These are phyloP conservation scores for Hippocampus comes DNA, from an alignment of 2,113 vertebrate species.

Conservation along the genomic window DNA sequence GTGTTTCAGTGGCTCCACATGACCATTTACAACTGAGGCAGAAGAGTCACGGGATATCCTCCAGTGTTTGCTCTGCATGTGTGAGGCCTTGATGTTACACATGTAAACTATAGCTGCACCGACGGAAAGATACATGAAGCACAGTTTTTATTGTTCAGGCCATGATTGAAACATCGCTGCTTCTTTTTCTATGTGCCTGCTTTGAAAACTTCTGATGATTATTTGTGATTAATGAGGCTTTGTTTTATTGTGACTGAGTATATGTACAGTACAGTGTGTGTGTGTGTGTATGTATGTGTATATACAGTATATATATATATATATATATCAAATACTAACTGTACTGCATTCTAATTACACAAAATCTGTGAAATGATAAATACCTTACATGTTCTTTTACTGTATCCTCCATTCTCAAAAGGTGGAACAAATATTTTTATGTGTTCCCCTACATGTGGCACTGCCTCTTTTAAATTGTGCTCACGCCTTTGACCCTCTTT, in stretches of 20 bases:
- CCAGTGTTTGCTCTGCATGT: not conserved
- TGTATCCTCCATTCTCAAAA: no score
- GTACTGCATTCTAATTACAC: no score
- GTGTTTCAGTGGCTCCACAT: conserved; percentile 70
- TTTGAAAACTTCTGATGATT: conserved; percentile 7
- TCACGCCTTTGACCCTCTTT: no score
- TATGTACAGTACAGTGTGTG: conserved; percentile 44
- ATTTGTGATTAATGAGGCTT: conserved; percentile 25
- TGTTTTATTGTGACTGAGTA: conserved; percentile 31
- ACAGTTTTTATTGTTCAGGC: not conserved
- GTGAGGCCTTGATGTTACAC: no score
- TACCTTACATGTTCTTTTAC: no score
- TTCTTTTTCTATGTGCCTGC: not conserved
- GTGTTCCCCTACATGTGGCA: no score
- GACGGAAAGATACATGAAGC: not conserved
- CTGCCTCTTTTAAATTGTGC: no score
- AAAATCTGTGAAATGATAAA: no score
- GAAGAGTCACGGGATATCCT: not conserved
- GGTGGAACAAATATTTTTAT: no score
- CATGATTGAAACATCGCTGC: not conserved
- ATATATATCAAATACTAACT: no score
- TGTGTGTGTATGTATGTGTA: conserved; percentile 36
- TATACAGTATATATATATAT: no score
- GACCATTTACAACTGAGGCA: conserved; percentile 73
- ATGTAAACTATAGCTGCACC: not conserved